These are phyloP conservation scores for Parnassius glacialis DNA, from an alignment of 2,888 invertebrate species.

Conservation along the genomic window DNA sequence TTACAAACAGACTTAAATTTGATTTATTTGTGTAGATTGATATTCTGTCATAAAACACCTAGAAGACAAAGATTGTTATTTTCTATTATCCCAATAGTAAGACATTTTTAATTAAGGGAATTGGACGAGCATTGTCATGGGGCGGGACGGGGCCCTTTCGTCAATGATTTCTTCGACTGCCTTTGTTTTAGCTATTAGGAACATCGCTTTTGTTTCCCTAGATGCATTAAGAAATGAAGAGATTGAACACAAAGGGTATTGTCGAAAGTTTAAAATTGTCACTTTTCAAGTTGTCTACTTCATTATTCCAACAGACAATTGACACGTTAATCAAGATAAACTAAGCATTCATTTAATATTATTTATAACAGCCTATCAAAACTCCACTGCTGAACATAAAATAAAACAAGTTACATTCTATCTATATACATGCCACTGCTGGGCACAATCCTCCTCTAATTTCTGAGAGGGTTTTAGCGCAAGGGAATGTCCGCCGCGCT, in stretches of 20 bases:
- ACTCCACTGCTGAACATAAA: too few relatives aligned
- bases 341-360: too few relatives aligned
- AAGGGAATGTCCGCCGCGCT: too few relatives aligned
- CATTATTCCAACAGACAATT: not conserved
- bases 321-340: not conserved
- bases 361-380: not conserved
- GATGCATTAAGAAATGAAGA: slow-evolving; percentile 61
- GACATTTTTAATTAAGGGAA: slow-evolving; percentile 77
- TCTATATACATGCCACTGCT: too few relatives aligned
- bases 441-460: too few relatives aligned
- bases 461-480: too few relatives aligned
- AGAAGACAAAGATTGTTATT: slow-evolving; percentile 3
- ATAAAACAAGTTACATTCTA: too few relatives aligned
- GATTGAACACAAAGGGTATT: slow-evolving; percentile 20
- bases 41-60: slow-evolving; percentile 1
- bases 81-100: slow-evolving; percentile 61
- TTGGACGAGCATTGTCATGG: slow-evolving; percentile 56
- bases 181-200: slow-evolving; percentile 50
- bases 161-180: slow-evolving; percentile 59
- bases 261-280: slow-evolving; percentile 16
- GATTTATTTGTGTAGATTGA: not conserved
- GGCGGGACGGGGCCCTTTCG: slow-evolving; percentile 34
- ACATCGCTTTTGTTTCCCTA: slow-evolving; percentile 45
- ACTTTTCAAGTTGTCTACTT: not conserved
- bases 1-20: too few relatives aligned